Base-by-base conservation (phyloP, 2,113 vertebrate genomes). In the Bos javanicus region DNA sequence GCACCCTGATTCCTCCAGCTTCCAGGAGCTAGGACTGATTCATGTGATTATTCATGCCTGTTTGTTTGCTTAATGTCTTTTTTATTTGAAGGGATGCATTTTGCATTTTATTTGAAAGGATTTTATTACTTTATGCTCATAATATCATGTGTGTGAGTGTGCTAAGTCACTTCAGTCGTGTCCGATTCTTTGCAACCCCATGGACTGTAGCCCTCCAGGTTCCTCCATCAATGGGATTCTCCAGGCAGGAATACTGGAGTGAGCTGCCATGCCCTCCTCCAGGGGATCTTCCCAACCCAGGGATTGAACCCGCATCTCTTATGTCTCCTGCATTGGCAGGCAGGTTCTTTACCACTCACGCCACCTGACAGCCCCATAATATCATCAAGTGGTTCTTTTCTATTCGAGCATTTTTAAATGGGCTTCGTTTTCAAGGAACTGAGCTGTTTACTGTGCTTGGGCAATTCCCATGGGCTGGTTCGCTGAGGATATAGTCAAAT, bases 71-170 rank as follows among this genome's bases (percentile, higher is more conserved):
- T 95, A 28, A 12, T 48, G 23, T 43, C 26, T 62, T 62, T 85
- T 76, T 54, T 8, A 28, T 91, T 82, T 82, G 67, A 52, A 93
- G 26, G 19, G 33, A 50, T 50, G 1, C 62, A 7, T 84, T 91
- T 88, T 80, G 17, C 50, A n/a, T 95, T 95, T 86, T 59, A 67
- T n/a, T 90, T 62, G 54, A 74, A 74, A 95, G 36, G 5, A 26
- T 39, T 39, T 62, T 43, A 36, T 83, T 93, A 33, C 50, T 57
- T 90, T 81, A 16, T 30, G 15, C 62, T 74, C 54, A 48, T 59
- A 26, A 11, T 48, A n/a, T 76, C 36, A 43, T 43, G 39, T 0
- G 1, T 76, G 39, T 0, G 1, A 43, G 36, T 76, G 23, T 43
- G 23, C 71, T 43, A 76, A 71, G 36, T 76, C 71, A 43, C 39